Evolutionary conservation across 1,140 invertebrate genomes (phyloP).

Genomic region (Euschistus heros): DNA sequence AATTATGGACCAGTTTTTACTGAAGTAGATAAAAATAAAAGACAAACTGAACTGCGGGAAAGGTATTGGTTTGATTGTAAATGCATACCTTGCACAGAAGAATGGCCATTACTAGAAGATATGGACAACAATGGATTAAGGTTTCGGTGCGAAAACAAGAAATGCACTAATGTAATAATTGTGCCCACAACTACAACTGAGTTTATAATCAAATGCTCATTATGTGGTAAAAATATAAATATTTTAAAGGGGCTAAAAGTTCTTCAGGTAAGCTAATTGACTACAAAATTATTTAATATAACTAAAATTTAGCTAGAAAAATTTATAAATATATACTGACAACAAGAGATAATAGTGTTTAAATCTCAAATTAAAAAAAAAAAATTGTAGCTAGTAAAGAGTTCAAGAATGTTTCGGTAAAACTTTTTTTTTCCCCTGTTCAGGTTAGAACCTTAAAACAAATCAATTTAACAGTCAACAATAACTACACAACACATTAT

Average conservation of each 20-base stretch:
- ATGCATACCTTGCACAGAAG: constrained; percentile 65
- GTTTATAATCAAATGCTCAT: constrained; percentile 56
- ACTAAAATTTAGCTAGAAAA: no score
- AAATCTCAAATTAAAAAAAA: no score
- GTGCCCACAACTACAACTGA: constrained; percentile 52
- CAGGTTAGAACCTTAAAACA: no score
- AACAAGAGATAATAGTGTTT: no score
- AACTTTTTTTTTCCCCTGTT: no score
- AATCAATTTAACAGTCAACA: no score
- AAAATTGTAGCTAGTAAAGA: no score
- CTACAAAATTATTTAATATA: no score
- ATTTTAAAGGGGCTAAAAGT: constrained; percentile 66
- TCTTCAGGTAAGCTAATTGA: constrained; percentile 36
- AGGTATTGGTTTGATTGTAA: constrained; percentile 83
- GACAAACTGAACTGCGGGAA: constrained; percentile 54
- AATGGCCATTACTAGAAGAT: constrained; percentile 71
- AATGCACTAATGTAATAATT: constrained; percentile 49
- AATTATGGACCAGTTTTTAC: constrained; percentile 89
- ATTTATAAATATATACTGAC: no score
- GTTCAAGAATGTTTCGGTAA: no score
- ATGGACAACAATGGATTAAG: constrained; percentile 43
- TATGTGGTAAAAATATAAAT: constrained; percentile 58
- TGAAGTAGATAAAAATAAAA: constrained; percentile 46
- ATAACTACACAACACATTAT: no score
- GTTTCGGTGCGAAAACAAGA: constrained; percentile 46